Percentiles rank a stretch among this genome's conserved stretches.
Conservation (phyloP, 2,888 invertebrate genomes). For the Leptopilina syphax region DNA sequence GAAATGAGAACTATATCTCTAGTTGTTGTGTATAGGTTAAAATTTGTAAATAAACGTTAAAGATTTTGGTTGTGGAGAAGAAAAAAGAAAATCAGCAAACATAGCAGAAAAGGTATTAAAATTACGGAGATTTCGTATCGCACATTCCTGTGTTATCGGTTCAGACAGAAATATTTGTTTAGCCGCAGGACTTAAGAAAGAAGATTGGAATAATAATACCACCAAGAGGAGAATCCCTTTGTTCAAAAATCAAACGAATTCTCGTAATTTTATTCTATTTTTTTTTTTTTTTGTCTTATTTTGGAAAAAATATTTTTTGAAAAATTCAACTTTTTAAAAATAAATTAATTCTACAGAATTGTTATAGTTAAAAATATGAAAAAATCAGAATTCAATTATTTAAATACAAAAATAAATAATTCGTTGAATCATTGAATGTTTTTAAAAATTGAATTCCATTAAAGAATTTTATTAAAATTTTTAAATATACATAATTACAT, state of each 20-base stretch:
- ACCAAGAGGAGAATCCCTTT: background rate
- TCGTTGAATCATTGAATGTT: too few species aligned
- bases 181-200: background rate
- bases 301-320: too few species aligned
- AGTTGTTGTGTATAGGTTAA: background rate
- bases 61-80: background rate
- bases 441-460: too few species aligned
- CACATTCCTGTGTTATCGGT: slow-evolving; percentile 22
- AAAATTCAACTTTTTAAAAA: too few species aligned
- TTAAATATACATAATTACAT: too few species aligned
- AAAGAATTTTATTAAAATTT: too few species aligned
- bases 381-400: too few species aligned
- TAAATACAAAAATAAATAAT: too few species aligned
- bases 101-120: background rate
- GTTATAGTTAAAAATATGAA: too few species aligned
- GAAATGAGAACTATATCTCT: background rate
- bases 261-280: background rate
- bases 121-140: background rate
- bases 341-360: too few species aligned
- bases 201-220: background rate
- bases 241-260: background rate
- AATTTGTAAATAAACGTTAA: background rate
- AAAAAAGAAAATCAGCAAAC: slow-evolving; percentile 16
- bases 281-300: too few species aligned
- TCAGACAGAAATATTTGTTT: slow-evolving; percentile 23